Base-by-base conservation (phyloP, 2,113 vertebrate genomes). In the Grammomys dolichurus region DNA sequence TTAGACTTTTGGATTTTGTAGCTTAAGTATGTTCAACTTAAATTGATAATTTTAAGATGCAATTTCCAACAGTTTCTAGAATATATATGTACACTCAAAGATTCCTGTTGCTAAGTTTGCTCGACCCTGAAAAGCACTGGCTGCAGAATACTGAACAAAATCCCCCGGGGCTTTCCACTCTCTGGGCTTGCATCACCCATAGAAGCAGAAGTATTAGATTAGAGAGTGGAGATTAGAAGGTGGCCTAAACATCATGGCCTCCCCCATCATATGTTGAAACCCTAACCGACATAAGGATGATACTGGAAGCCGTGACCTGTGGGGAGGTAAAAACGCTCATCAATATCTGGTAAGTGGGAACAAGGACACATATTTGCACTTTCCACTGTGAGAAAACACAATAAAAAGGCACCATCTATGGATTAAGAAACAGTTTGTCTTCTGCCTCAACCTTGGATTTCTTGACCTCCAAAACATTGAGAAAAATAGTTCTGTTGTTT, bases 1-100 rank as follows among this genome's bases (percentile, higher is more conserved):
- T 28, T 76, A 60, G 51, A 4, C 48, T 43, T 91, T 89, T 95
- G 72, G 48, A 91, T 89, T 80, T 89, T 93, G 43, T 76, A 93
- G 51, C 86, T 51, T 54, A 43, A 76, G 5, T 87, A 80, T 78
- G 80, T 5, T 82, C 90, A 16, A 51, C 12, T 72, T 92, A 22
- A n/a, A 82, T 58, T 90, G 19, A 40, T 36, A 19, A 60, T 14
- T 48, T 81, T 20, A 78, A 58, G 63, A 80, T 89, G 40, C 26
- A 89, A 26, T 96, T 97, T 86, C 46, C 46, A 58, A n/a, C 85
- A 89, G 5, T 73, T 67, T 28, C 48, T 85, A 31, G 70, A 88
- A 65, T 65, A 60, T 76, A 87, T 58, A 6, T 78, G 56, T 67
- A 13, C 2, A 51, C 8, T 78, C n/a, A 69, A 88, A 93, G 19